phyloP scores from a whole-genome alignment of 2,888 invertebrate species.

The Venusia cambrica region DNA sequence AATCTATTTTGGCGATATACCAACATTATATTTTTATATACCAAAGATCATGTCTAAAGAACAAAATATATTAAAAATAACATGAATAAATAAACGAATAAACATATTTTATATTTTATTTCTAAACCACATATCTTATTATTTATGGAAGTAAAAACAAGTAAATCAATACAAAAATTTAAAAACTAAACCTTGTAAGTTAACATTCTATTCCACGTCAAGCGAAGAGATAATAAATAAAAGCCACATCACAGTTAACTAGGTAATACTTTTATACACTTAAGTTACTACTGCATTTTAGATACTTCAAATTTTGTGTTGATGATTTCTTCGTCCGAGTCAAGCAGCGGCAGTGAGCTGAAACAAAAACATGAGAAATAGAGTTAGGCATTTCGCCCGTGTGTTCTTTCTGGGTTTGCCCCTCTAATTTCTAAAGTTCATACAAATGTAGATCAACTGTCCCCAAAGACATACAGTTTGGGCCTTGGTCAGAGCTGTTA shows the following conservation, averaged over 20 bases:
- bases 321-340: constrained; percentile 90
- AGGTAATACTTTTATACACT: constrained; percentile 37
- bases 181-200: too few relatives aligned
- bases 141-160: too few relatives aligned
- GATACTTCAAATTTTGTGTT: constrained; percentile 93
- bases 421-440: too few relatives aligned
- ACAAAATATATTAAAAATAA: constrained; percentile 61
- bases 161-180: too few relatives aligned
- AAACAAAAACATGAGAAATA: too few relatives aligned
- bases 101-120: constrained; percentile 21
- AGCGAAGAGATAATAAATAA: constrained; percentile 31
- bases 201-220: constrained; percentile 25
- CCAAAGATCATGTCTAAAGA: constrained; percentile 72
- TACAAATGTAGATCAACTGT: too few relatives aligned
- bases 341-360: constrained; percentile 85
- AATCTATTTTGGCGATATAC: constrained; percentile 63
- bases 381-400: too few relatives aligned
- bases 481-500: too few relatives aligned
- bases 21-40: constrained; percentile 71
- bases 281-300: constrained; percentile 88
- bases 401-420: too few relatives aligned
- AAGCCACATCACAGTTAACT: constrained; percentile 39
- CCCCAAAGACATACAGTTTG: too few relatives aligned
- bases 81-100: constrained; percentile 51
- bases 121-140: not conserved